Evolutionary conservation across 1,140 invertebrate genomes (phyloP), one percentile per base, ranked within the genome.

Genomic region (Pseudomyrmex pallidus): DNA sequence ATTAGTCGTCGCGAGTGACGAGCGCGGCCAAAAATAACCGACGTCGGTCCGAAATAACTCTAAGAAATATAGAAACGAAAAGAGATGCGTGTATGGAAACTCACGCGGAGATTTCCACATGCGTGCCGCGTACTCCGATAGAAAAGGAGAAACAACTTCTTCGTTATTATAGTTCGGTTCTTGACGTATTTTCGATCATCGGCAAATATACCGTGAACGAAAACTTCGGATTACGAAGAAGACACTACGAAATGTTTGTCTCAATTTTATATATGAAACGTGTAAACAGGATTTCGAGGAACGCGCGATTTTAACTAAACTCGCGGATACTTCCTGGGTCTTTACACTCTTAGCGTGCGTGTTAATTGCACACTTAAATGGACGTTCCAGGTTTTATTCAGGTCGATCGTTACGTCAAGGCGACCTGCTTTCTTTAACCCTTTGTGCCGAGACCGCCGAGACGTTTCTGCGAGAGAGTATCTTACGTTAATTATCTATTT

Each of bases 321-420:
- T 78, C 52, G 7, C 15, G 15, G 20, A 68, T 68, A 59, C 7
- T 68, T 68, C 13, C 35, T 68, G 35, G 17, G 5, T 35, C 7
- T 70, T 50, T 78, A 52, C 10, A 20, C 44, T 50, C 70, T 57
- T 48, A 57, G 10, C 52, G 20, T n/a, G 22, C 63, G n/a, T 22
- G 50, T 78, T 67, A 68, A 68, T 46, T 52, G 52, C 52, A 10
- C 66, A 13, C 50, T 50, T 52, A 68, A 35, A 54, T 15, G 50
- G 1, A 78, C 17, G 76, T 66, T 59, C 35, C 56, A 70, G 54
- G 35, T 35, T 78, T 78, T 70, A 70, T 59, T 46, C 63, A 77
- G 70, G 59, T 80, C 52, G 66, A 86, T 78, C 76, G 52, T 54
- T 66, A 56, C 25, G 74, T 57, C 25, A 70, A 70, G 52, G 20